These are phyloP conservation scores for Zaprionus kolodkinae DNA, from an alignment of 1,140 invertebrate species.

Conservation along the genomic window DNA sequence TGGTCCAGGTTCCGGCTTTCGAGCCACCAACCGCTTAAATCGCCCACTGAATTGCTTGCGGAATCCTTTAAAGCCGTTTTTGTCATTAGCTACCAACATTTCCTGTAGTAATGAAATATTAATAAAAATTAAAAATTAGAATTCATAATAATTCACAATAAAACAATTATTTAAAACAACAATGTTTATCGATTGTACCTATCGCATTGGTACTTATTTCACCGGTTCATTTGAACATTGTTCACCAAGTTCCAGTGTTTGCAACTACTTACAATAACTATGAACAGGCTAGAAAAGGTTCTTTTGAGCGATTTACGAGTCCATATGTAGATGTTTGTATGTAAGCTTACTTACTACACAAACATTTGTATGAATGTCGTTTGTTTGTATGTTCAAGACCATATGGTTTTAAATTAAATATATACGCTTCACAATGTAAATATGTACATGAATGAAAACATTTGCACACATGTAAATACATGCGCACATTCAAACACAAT, in stretches of 20 bases:
- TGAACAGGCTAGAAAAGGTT: background rate
- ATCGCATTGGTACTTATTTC: background rate
- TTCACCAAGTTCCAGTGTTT: background rate
- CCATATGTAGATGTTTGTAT: background rate
- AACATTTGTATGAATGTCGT: background rate
- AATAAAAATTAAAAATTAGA: no score
- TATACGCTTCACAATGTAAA: slow-evolving; percentile 3
- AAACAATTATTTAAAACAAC: background rate
- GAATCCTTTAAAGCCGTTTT: slow-evolving; percentile 91
- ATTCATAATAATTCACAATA: no score
- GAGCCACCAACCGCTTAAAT: slow-evolving; percentile 91
- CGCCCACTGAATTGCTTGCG: slow-evolving; percentile 92
- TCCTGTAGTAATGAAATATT: slow-evolving; percentile 86
- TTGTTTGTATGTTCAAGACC: slow-evolving; percentile 1
- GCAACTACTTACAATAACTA: background rate
- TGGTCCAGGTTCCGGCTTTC: slow-evolving; percentile 91
- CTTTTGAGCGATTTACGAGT: background rate
- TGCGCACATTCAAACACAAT: background rate
- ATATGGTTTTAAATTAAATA: slow-evolving; percentile 3
- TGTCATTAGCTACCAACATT: slow-evolving; percentile 90
- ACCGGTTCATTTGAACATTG: background rate
- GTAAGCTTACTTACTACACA: background rate
- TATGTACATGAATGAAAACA: background rate
- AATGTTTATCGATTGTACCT: background rate
- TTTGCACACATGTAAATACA: slow-evolving; percentile 5